Evolutionary conservation across 1,140 invertebrate genomes (phyloP).

Genomic region (Polyergus mexicanus): DNA sequence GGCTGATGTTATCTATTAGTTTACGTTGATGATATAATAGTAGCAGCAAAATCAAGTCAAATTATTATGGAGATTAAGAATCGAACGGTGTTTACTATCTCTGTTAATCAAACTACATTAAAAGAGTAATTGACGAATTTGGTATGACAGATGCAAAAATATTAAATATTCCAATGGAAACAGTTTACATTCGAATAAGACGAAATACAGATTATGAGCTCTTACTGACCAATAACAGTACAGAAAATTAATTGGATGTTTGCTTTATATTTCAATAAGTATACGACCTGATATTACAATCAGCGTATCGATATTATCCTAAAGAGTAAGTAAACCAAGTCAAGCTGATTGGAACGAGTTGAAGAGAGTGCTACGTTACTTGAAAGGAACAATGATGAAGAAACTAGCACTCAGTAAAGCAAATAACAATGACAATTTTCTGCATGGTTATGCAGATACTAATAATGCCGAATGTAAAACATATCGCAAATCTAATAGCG

Average conservation of each 20-base stretch:
- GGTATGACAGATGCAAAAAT: background rate
- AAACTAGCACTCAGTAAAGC: background rate
- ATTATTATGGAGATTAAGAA: background rate
- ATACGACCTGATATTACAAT: background rate
- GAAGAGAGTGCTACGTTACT: background rate
- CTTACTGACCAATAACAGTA: background rate
- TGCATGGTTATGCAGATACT: background rate
- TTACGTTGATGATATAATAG: background rate
- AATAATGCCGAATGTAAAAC: background rate
- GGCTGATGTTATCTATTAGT: background rate
- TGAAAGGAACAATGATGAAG: background rate
- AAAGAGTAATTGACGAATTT: background rate
- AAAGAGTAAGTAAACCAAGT: background rate
- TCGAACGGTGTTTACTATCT: background rate
- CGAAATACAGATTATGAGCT: background rate
- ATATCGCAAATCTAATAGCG: background rate
- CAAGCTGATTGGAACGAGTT: background rate
- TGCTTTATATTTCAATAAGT: background rate
- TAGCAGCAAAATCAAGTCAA: background rate
- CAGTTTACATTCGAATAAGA: background rate
- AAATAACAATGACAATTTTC: background rate
- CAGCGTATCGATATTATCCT: constrained; percentile 67
- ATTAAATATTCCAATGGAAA: background rate
- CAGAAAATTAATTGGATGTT: background rate
- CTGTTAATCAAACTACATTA: background rate